Evolutionary conservation across 2,888 invertebrate species (phyloP).

Genomic region (Andrena fulva): DNA sequence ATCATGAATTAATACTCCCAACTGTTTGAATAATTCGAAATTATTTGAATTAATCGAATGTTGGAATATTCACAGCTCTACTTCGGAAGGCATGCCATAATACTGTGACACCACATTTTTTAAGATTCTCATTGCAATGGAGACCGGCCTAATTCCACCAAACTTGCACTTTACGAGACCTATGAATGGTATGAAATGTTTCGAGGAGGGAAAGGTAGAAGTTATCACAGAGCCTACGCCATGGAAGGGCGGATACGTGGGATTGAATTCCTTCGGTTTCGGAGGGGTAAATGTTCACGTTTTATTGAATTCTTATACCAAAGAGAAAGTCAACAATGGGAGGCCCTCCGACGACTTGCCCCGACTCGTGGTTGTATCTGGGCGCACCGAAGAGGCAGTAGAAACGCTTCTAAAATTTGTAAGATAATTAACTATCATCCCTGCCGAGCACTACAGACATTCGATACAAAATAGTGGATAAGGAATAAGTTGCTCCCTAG

Average conservation of each 20-base stretch:
- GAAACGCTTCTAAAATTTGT: conserved; percentile 88
- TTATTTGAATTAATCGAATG: too few species aligned
- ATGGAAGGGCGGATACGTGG: conserved; percentile 90
- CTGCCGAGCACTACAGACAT: neutral
- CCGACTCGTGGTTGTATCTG: conserved; percentile 90
- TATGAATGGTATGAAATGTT: conserved; percentile 87
- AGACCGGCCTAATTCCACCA: conserved; percentile 92
- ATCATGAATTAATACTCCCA: neutral
- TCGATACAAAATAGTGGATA: neutral
- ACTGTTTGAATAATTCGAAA: too few species aligned
- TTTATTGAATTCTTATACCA: conserved; percentile 87
- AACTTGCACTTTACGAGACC: conserved; percentile 92
- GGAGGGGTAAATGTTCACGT: conserved; percentile 95
- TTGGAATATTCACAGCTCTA: too few species aligned
- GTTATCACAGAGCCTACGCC: conserved; percentile 90
- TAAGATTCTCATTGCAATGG: conserved; percentile 91
- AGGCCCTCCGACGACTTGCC: conserved; percentile 89
- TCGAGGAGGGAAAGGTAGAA: conserved; percentile 88
- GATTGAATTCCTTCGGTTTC: conserved; percentile 96
- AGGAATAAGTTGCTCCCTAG: conserved; percentile 62
- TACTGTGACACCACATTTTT: neutral
- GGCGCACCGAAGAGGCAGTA: conserved; percentile 92
- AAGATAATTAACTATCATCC: conserved; percentile 63
- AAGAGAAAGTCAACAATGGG: conserved; percentile 88
- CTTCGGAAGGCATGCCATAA: too few species aligned